These are phyloP conservation scores for Aphelinus atriplicis DNA, from an alignment of 1,140 invertebrate species.

Conservation along the genomic window DNA sequence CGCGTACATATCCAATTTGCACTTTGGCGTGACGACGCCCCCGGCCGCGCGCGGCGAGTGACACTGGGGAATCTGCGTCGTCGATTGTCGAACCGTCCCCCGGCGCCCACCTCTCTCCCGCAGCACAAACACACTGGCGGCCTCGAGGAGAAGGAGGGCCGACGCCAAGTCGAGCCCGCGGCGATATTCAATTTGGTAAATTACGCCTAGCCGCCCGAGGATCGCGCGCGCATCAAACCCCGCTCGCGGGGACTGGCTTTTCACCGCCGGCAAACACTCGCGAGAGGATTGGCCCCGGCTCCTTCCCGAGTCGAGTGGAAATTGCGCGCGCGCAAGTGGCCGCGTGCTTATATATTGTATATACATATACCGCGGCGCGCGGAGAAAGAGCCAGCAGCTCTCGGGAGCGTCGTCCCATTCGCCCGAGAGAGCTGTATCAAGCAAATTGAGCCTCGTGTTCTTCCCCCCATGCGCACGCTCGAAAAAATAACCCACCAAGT, in stretches of 20 bases:
- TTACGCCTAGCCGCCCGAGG: slow-evolving; percentile 43
- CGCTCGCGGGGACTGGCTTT: neutral
- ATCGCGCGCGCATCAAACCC: slow-evolving; percentile 40
- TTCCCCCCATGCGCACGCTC: neutral
- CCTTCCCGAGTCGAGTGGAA: too few species aligned
- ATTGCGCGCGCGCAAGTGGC: too few species aligned
- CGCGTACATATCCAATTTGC: slow-evolving; percentile 18
- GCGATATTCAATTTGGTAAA: slow-evolving; percentile 56
- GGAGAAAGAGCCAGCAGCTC: neutral
- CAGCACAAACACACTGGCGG: too few species aligned
- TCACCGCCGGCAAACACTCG: too few species aligned
- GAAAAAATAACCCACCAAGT: slow-evolving; percentile 32
- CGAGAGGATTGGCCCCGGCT: too few species aligned
- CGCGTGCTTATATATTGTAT: too few species aligned
- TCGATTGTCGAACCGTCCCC: too few species aligned
- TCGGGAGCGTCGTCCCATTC: slow-evolving; percentile 1
- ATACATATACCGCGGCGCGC: too few species aligned
- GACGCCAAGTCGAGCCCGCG: slow-evolving; percentile 42
- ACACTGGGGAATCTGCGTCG: too few species aligned
- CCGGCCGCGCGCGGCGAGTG: too few species aligned
- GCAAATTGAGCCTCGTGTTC: slow-evolving; percentile 41
- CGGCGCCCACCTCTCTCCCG: too few species aligned
- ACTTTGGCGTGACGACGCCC: slow-evolving; percentile 22
- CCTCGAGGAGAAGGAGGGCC: neutral
- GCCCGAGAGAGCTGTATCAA: slow-evolving; percentile 23